phyloP scores from a whole-genome alignment of 2,113 vertebrate species.

The Hyaena hyaena region DNA sequence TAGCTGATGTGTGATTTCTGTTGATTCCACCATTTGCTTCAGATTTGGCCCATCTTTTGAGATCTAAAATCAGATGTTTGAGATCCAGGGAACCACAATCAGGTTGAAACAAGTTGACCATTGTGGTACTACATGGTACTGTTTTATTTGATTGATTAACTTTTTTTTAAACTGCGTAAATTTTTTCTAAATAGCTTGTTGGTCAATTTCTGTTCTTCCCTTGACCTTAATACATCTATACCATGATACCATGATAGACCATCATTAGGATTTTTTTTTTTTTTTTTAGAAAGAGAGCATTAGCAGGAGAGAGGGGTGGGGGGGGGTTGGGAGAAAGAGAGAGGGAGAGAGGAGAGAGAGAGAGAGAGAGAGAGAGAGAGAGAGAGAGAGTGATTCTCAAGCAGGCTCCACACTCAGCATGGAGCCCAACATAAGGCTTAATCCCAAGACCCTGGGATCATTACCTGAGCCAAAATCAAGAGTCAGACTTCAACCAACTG shows the following conservation, averaged over 20 bases:
- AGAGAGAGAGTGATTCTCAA: too few relatives aligned
- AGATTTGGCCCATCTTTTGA: not conserved
- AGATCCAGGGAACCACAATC: not conserved
- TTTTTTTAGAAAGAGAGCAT: not conserved
- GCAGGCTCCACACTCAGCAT: too few relatives aligned
- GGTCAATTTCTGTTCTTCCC: not conserved
- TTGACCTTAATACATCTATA: not conserved
- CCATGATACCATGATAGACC: not conserved
- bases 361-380: too few relatives aligned
- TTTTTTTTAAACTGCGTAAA: not conserved
- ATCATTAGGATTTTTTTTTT: not conserved
- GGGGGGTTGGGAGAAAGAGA: too few relatives aligned
- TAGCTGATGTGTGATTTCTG: not conserved
- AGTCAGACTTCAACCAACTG: too few relatives aligned
- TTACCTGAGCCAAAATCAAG: too few relatives aligned
- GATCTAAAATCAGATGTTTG: not conserved
- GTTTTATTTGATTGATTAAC: constrained; percentile 30
- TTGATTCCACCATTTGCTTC: not conserved
- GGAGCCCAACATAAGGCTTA: too few relatives aligned
- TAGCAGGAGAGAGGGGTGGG: too few relatives aligned
- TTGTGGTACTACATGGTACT: not conserved
- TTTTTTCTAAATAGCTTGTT: not conserved
- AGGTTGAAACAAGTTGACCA: not conserved
- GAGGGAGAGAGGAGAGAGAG: too few relatives aligned
- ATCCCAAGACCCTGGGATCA: too few relatives aligned